Percentiles rank a stretch among this genome's conserved stretches.
phyloP scores from a whole-genome alignment of 2,888 invertebrate species.

The Phrixothrix hirtus region DNA sequence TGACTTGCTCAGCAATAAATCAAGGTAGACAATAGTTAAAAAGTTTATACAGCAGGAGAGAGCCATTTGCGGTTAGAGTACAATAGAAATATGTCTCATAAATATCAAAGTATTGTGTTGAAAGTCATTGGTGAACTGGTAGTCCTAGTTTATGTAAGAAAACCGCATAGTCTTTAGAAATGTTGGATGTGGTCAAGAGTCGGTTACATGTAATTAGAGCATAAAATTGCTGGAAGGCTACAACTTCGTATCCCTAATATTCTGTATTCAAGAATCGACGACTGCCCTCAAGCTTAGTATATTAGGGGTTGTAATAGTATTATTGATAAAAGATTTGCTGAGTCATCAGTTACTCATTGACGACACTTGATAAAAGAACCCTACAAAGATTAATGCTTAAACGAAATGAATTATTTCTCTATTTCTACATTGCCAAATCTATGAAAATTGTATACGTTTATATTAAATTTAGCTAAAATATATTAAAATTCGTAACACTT shows the following conservation, averaged over 20 bases:
- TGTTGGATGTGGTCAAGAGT: slow-evolving; percentile 22
- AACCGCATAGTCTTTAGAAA: slow-evolving; percentile 23
- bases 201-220: slow-evolving; percentile 32
- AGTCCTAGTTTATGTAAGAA: slow-evolving; percentile 29
- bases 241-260: background rate
- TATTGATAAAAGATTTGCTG: slow-evolving; percentile 17
- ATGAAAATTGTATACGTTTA: too few species aligned
- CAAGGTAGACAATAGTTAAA: slow-evolving; percentile 37
- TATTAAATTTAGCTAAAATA: too few species aligned
- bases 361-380: slow-evolving; percentile 11
- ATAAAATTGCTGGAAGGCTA: slow-evolving; percentile 29
- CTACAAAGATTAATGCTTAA: background rate
- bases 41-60: slow-evolving; percentile 33
- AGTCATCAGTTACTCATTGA: slow-evolving; percentile 14
- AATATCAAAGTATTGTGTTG: slow-evolving; percentile 41
- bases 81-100: slow-evolving; percentile 44
- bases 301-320: slow-evolving; percentile 13
- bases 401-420: background rate
- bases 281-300: slow-evolving; percentile 8
- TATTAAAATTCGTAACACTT: too few species aligned
- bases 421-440: too few species aligned
- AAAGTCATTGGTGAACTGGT: slow-evolving; percentile 38
- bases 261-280: background rate
- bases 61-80: slow-evolving; percentile 40
- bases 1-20: slow-evolving; percentile 36